Base-by-base conservation (phyloP, 2,797 vertebrate species). In the Channa striata region DNA sequence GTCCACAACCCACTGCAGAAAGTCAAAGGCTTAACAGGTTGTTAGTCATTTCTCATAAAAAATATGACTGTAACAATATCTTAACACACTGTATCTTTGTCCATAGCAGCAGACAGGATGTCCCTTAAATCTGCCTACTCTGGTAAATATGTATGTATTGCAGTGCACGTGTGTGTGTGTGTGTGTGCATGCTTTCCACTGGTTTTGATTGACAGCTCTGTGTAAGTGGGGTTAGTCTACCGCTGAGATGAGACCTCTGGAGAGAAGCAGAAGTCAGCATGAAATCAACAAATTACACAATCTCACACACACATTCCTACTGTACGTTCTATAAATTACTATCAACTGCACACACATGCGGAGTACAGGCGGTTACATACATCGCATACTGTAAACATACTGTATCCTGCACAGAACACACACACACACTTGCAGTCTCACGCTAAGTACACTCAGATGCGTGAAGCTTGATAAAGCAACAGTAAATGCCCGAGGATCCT, bases 181-280 rank as follows among this genome's bases (percentile, higher is more conserved):
- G n/a, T 23, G 11, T 14, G 36, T 2, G 23, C 43, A 33, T 36
- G n/a, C 25, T 3, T 20, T 25, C 12, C 77, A 23, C 23, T 70
- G 64, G 34, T 60, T 64, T 65, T 89, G 89, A 91, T 68, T 87
- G 89, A 75, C 90, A 89, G 83, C 82, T 79, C 77, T 69, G 78
- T 11, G 59, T 80, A 50, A 5, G 50, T 54, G 74, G 77, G 79
- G 80, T 71, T 85, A 44, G 73, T 82, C 77, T 71, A 85, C 80
- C 50, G 76, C 82, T 82, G 80, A 40, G 81, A 71, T 62, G 23
- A 68, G 68, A 78, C 65, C 74, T 65, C 44, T 68, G 70, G 73
- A 86, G 51, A 63, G 50, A 39, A 82, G 62, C 43, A 73, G 64
- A 74, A 89, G 82, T 77, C 74, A 63, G 72, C 81, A 65, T 73